These are phyloP conservation scores for Theonella swinhoei DNA, from an alignment of 37 sponge, comb jelly and placozoan genomes.

Conservation along the genomic window DNA sequence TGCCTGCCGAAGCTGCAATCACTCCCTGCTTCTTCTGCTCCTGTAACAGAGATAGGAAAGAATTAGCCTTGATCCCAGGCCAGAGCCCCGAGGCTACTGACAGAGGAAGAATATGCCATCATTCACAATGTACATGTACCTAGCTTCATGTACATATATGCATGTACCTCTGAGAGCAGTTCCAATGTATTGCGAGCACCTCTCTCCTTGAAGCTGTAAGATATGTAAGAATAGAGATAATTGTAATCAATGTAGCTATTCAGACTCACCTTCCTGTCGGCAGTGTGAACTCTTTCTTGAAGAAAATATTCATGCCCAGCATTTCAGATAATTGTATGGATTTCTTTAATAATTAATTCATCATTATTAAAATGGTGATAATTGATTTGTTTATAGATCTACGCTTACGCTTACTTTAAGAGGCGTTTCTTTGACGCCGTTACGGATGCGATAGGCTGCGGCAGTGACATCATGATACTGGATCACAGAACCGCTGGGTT, in stretches of 20 bases:
- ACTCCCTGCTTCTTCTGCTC: conserved; percentile 73
- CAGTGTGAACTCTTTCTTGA: conserved; percentile 77
- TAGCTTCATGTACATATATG: background rate
- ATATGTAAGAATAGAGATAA: background rate
- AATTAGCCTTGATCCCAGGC: background rate
- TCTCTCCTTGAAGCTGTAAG: conserved; percentile 87
- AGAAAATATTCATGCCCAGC: conserved; percentile 76
- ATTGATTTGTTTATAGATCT: background rate
- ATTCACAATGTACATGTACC: background rate
- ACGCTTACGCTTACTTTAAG: conserved; percentile 44
- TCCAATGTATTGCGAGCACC: conserved; percentile 85
- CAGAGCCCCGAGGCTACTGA: background rate
- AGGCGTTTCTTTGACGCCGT: conserved; percentile 73
- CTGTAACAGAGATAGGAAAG: conserved; percentile 2
- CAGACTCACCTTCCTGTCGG: conserved; percentile 78
- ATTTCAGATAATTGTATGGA: conserved; percentile 59
- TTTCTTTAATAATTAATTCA: conserved; percentile 24
- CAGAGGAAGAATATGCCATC: background rate
- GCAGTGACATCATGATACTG: conserved; percentile 71
- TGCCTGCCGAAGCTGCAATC: conserved; percentile 94
- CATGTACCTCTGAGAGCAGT: conserved; percentile 36
- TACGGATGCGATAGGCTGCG: conserved; percentile 69
- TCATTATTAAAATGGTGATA: background rate
- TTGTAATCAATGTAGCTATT: too few relatives aligned
- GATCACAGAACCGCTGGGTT: background rate